phyloP scores from a whole-genome alignment of 2,113 vertebrate species.

The Siniperca knerii region DNA sequence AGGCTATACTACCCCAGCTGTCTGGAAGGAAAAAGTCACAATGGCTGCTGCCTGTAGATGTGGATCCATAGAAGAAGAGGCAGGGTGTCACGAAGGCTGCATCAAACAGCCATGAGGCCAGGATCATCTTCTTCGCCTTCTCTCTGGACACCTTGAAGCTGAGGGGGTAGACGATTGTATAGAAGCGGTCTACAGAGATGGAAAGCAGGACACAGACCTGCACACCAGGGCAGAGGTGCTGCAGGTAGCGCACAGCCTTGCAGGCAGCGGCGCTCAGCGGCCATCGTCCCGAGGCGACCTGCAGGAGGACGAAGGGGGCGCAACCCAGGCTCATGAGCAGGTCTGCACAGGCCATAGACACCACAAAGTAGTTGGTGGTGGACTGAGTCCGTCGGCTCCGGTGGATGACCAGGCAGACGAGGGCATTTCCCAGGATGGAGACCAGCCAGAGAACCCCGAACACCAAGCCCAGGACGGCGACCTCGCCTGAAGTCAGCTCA shows the following conservation, averaged over 20 bases:
- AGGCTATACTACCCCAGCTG: slow-evolving; percentile 87
- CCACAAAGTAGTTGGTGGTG: slow-evolving; percentile 96
- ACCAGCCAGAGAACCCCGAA: slow-evolving; percentile 89
- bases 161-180: slow-evolving; percentile 93
- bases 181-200: slow-evolving; percentile 93
- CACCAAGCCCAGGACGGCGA: slow-evolving; percentile 82
- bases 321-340: slow-evolving; percentile 88
- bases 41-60: slow-evolving; percentile 66
- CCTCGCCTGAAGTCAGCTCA: slow-evolving; percentile 80
- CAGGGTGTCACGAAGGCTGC: slow-evolving; percentile 86
- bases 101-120: slow-evolving; percentile 89
- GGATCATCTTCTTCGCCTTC: slow-evolving; percentile 95
- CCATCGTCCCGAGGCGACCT: slow-evolving; percentile 88
- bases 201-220: slow-evolving; percentile 93
- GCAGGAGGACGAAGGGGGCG: slow-evolving; percentile 88
- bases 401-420: slow-evolving; percentile 93
- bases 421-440: slow-evolving; percentile 90
- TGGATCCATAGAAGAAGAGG: slow-evolving; percentile 88
- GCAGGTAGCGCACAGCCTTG: slow-evolving; percentile 88
- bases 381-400: slow-evolving; percentile 93
- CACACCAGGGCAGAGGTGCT: slow-evolving; percentile 90
- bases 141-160: slow-evolving; percentile 96
- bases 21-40: slow-evolving; percentile 90
- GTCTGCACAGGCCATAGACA: slow-evolving; percentile 94
- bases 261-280: slow-evolving; percentile 83